phyloP scores from a whole-genome alignment of 2,888 invertebrate species.

The Hemicrepidius hirtus region DNA sequence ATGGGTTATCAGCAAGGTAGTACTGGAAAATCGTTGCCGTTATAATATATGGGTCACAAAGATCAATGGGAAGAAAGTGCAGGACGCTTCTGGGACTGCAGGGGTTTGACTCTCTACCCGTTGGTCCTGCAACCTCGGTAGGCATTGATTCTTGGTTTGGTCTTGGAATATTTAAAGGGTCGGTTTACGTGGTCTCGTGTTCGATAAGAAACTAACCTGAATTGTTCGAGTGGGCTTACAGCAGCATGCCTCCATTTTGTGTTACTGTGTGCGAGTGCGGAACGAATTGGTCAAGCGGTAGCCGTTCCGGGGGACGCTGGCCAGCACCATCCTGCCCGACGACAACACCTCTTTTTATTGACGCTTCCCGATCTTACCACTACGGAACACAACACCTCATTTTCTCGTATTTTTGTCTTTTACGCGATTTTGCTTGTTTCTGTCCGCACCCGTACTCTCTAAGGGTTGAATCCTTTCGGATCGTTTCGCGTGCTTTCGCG shows the following conservation, averaged over 20 bases:
- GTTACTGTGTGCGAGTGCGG: slow-evolving; percentile 63
- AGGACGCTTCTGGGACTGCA: slow-evolving; percentile 46
- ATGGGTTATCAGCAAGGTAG: neutral
- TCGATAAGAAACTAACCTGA: slow-evolving; percentile 66
- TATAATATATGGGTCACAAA: slow-evolving; percentile 62
- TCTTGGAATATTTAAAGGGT: slow-evolving; percentile 37
- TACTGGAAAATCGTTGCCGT: slow-evolving; percentile 1
- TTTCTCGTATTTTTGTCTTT: slow-evolving; percentile 61
- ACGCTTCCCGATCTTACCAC: slow-evolving; percentile 53
- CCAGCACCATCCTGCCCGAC: slow-evolving; percentile 58
- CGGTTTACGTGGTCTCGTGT: slow-evolving; percentile 36
- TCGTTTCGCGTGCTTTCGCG: slow-evolving; percentile 61
- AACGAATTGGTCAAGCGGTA: slow-evolving; percentile 60
- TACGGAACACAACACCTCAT: slow-evolving; percentile 63
- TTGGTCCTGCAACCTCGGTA: slow-evolving; percentile 15
- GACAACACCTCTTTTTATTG: slow-evolving; percentile 48
- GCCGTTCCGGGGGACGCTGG: slow-evolving; percentile 60
- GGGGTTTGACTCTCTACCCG: slow-evolving; percentile 22
- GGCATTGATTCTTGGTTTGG: slow-evolving; percentile 20
- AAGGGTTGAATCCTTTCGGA: slow-evolving; percentile 65
- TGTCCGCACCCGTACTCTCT: slow-evolving; percentile 68
- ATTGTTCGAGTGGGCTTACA: slow-evolving; percentile 69
- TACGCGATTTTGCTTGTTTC: slow-evolving; percentile 61
- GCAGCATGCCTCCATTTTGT: slow-evolving; percentile 67
- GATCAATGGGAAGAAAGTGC: slow-evolving; percentile 60